A percentile compares a stretch with the other conserved stretches of the same genome.
Evolutionary conservation across 2,888 invertebrate species (phyloP).

Genomic region (Cenopis cana): DNA sequence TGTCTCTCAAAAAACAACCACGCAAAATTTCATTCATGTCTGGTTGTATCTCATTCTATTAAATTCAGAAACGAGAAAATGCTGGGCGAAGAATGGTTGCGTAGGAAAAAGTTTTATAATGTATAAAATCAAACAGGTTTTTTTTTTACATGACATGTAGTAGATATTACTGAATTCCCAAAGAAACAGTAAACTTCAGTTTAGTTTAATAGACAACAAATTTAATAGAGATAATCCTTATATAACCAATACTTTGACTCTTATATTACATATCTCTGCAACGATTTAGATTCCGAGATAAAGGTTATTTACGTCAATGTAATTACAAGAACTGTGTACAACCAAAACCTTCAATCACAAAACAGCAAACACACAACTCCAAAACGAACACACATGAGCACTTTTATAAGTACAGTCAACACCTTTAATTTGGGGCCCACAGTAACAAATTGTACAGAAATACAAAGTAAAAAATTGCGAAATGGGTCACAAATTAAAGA

Average conservation of each 20-base stretch:
- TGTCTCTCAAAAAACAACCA: not conserved
- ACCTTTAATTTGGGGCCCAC: too few species aligned
- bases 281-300: not conserved
- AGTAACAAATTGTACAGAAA: too few species aligned
- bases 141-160: too few species aligned
- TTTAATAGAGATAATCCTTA: too few species aligned
- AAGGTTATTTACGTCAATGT: not conserved
- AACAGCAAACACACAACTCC: slow-evolving; percentile 2
- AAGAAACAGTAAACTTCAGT: too few species aligned
- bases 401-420: too few species aligned
- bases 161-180: too few species aligned
- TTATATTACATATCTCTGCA: not conserved
- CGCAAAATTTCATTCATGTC: not conserved
- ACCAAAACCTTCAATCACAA: not conserved
- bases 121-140: too few species aligned
- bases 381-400: not conserved
- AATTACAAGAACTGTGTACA: slow-evolving; percentile 23
- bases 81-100: not conserved
- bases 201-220: too few species aligned
- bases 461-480: too few species aligned
- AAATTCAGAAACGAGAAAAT: not conserved
- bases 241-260: too few species aligned
- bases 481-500: too few species aligned
- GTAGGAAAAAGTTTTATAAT: not conserved
- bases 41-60: not conserved